These are phyloP conservation scores for Lasioglossum calceatum DNA, from an alignment of 2,888 invertebrate species.

Conservation along the genomic window DNA sequence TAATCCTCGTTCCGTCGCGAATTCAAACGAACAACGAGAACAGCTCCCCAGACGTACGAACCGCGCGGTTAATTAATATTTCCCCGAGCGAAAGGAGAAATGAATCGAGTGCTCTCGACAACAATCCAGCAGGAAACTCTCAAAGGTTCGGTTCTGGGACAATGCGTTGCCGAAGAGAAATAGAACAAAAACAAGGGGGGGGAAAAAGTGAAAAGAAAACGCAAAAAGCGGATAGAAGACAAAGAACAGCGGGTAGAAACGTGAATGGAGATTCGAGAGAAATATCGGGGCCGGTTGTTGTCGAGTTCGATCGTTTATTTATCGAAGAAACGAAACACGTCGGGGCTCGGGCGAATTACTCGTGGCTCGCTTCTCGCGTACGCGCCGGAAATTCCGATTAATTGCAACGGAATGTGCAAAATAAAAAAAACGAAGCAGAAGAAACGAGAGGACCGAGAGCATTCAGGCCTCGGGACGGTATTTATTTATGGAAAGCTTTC, in stretches of 20 bases:
- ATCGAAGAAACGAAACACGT: background rate
- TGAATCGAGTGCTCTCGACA: background rate
- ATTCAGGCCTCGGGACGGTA: slow-evolving; percentile 6
- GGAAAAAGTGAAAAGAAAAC: background rate
- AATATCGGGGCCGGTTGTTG: background rate
- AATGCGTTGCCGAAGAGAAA: background rate
- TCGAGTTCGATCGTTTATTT: slow-evolving; percentile 8
- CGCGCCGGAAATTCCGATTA: slow-evolving; percentile 31
- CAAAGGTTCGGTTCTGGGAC: background rate
- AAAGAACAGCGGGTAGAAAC: background rate
- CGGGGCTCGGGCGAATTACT: slow-evolving; percentile 16
- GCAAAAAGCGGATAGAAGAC: background rate
- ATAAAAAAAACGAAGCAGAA: background rate
- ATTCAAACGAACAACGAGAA: background rate
- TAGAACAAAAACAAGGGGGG: background rate
- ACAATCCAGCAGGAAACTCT: background rate
- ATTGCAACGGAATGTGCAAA: slow-evolving; percentile 13
- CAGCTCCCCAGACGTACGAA: background rate
- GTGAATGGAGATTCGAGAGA: slow-evolving; percentile 1
- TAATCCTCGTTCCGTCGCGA: background rate
- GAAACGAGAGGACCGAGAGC: background rate
- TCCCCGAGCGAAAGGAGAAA: background rate
- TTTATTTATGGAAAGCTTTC: slow-evolving; percentile 49
- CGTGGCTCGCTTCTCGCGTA: slow-evolving; percentile 22
- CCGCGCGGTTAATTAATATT: background rate